These are phyloP conservation scores for Troglohyphantes excavatus DNA, from an alignment of 2,888 invertebrate genomes.

Conservation along the genomic window DNA sequence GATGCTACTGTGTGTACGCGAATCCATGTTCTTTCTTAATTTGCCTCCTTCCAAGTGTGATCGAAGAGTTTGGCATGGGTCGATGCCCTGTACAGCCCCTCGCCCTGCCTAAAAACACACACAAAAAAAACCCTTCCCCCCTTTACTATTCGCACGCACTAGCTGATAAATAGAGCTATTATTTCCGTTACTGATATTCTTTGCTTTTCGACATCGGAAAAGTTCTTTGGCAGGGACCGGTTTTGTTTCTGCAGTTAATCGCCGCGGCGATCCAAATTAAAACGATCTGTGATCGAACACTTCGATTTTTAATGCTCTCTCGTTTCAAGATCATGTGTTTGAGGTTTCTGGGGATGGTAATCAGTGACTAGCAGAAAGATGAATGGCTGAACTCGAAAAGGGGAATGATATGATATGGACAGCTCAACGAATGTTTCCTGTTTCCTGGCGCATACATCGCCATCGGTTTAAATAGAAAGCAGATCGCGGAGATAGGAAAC, in stretches of 20 bases:
- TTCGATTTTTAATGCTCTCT: conserved; percentile 27
- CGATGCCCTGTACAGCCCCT: conserved; percentile 71
- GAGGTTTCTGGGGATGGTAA: conserved; percentile 9
- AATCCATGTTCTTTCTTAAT: conserved; percentile 46
- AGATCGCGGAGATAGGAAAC: not conserved
- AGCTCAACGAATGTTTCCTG: not conserved
- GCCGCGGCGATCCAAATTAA: conserved; percentile 52
- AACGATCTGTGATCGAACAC: conserved; percentile 35
- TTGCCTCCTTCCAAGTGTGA: conserved; percentile 46
- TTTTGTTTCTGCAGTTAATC: conserved; percentile 59
- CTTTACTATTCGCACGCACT: conserved; percentile 38
- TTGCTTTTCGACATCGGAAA: conserved; percentile 57
- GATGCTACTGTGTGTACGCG: not conserved
- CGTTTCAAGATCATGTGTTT: not conserved
- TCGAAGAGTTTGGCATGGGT: conserved; percentile 72
- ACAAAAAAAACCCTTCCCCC: not conserved
- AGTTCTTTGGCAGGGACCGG: conserved; percentile 25
- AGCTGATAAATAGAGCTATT: conserved; percentile 75
- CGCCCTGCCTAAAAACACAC: conserved; percentile 43
- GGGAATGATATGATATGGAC: not conserved
- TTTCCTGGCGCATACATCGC: not conserved
- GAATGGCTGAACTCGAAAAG: conserved; percentile 6
- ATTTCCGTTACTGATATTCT: conserved; percentile 70
- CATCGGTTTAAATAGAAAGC: not conserved
- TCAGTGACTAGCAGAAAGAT: conserved; percentile 16